phyloP scores from a whole-genome alignment of 2,797 vertebrate species.

The Thamnophis elegans region DNA sequence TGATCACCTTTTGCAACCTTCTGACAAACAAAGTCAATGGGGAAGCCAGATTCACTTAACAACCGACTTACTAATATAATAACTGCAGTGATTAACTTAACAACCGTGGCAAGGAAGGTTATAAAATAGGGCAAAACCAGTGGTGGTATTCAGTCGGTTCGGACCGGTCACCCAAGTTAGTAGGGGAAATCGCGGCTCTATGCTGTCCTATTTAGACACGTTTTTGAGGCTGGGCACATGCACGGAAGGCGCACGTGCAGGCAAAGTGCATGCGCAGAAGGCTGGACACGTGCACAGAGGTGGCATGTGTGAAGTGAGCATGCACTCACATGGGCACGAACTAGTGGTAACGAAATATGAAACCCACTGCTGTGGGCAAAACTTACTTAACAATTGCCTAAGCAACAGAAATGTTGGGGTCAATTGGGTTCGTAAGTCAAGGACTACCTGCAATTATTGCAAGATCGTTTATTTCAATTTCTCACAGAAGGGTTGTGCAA shows the following conservation, averaged over 20 bases:
- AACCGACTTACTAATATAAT: neutral
- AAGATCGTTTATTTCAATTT: neutral
- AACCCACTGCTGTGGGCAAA: neutral
- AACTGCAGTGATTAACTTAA: neutral
- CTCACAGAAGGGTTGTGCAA: neutral
- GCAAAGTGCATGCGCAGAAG: no score
- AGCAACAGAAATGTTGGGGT: neutral
- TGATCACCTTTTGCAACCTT: neutral
- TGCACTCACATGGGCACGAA: no score
- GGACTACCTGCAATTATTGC: neutral
- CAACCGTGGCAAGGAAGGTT: neutral
- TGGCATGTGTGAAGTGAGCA: no score
- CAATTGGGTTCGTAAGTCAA: neutral
- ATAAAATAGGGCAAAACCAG: neutral
- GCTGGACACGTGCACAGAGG: no score
- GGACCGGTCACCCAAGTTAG: no score
- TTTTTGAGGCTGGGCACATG: no score
- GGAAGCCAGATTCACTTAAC: neutral
- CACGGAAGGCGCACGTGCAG: no score
- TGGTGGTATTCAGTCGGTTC: no score
- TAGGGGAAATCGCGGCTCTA: no score
- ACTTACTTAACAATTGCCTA: neutral
- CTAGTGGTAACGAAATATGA: no score
- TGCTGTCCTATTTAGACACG: no score
- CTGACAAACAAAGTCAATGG: no score